phyloP scores from a whole-genome alignment of 2,113 vertebrate species.

The Machaerirhynchus nigripectus region DNA sequence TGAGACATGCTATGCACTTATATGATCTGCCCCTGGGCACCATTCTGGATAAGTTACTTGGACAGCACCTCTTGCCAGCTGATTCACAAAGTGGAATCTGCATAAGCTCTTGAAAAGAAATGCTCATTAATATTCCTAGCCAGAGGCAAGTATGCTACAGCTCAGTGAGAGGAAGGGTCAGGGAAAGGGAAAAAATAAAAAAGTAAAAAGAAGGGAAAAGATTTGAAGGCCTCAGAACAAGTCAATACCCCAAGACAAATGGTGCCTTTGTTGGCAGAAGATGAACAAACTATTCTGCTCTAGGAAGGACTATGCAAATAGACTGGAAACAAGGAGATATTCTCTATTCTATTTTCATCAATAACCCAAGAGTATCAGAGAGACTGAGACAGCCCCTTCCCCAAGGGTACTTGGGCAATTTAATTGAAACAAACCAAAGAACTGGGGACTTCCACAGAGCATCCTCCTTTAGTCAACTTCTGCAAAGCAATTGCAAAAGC shows the following conservation, averaged over 20 bases:
- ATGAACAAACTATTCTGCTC: slow-evolving; percentile 38
- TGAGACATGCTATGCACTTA: background rate
- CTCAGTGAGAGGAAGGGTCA: slow-evolving; percentile 44
- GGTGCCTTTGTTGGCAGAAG: slow-evolving; percentile 41
- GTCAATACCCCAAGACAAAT: slow-evolving; percentile 42
- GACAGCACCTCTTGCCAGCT: slow-evolving; percentile 42
- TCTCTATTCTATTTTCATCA: slow-evolving; percentile 58
- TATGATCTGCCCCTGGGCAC: slow-evolving; percentile 2
- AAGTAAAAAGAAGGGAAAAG: background rate
- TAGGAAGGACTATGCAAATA: slow-evolving; percentile 40
- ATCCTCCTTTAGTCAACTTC: background rate
- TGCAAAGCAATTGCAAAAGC: background rate
- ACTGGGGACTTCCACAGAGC: background rate
- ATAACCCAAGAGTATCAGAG: slow-evolving; percentile 20
- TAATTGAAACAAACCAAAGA: background rate
- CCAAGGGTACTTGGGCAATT: background rate
- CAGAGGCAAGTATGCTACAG: slow-evolving; percentile 52
- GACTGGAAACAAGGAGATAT: slow-evolving; percentile 41
- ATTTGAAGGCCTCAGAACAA: slow-evolving; percentile 42
- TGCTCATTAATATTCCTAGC: slow-evolving; percentile 66
- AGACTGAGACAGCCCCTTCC: background rate
- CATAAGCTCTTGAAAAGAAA: slow-evolving; percentile 62
- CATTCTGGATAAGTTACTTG: slow-evolving; percentile 44
- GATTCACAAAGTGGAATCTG: slow-evolving; percentile 54
- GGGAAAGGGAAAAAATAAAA: background rate